phyloP scores from a whole-genome alignment of 2,888 invertebrate genomes.

The Epicampocera succincta region DNA sequence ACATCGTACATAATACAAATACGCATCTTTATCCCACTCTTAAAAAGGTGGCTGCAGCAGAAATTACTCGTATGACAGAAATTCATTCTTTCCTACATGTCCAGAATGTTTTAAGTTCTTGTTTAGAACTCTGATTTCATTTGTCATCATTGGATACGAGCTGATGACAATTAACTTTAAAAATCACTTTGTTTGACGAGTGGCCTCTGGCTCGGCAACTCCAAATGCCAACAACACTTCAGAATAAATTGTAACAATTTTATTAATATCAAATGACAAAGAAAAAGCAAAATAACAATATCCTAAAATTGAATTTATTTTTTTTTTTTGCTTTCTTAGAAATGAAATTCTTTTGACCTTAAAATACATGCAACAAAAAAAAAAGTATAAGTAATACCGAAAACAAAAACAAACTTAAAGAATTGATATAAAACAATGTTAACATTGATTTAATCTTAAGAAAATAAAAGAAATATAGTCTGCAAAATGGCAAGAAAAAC shows the following conservation, averaged over 20 bases:
- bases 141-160: too few relatives aligned
- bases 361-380: conserved; percentile 1
- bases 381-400: too few relatives aligned
- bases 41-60: too few relatives aligned
- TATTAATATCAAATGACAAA: neutral
- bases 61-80: too few relatives aligned
- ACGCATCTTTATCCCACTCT: too few relatives aligned
- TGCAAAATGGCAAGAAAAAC: conserved; percentile 7
- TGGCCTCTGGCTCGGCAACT: neutral
- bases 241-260: conserved; percentile 19
- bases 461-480: neutral
- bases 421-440: conserved; percentile 46
- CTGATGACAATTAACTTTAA: neutral
- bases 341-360: conserved; percentile 19
- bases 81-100: too few relatives aligned
- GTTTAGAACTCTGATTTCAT: too few relatives aligned
- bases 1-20: too few relatives aligned
- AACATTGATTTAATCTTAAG: conserved; percentile 59
- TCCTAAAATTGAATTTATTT: conserved; percentile 6
- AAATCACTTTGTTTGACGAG: conserved; percentile 13
- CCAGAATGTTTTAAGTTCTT: too few relatives aligned
- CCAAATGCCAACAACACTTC: conserved; percentile 11
- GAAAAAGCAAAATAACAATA: neutral
- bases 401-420: neutral
- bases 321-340: conserved; percentile 1